These are phyloP conservation scores for Psittacula derbiana DNA, from an alignment of 2,797 vertebrate species.

Conservation along the genomic window DNA sequence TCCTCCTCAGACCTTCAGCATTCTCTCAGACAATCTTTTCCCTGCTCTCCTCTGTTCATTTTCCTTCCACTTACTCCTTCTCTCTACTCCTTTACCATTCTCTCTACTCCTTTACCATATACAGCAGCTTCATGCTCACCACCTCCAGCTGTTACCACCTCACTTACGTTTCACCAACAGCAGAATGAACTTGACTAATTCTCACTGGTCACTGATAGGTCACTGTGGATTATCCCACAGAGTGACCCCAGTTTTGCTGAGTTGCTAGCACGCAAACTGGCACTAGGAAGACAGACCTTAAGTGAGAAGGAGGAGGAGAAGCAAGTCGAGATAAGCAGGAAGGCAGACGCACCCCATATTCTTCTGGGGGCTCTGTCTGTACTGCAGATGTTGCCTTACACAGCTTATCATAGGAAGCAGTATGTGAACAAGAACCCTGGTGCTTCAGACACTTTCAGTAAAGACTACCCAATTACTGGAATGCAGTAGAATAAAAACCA, in stretches of 20 bases:
- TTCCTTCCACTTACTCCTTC: not conserved
- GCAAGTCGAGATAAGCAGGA: not conserved
- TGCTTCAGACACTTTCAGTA: not conserved
- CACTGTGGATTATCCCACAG: not conserved
- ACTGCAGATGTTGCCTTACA: not conserved
- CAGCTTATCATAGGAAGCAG: not conserved
- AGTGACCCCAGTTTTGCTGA: not conserved
- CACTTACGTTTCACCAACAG: accelerated
- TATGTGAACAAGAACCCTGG: not conserved
- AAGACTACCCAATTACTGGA: not conserved
- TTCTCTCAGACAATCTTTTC: not conserved
- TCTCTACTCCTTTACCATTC: not conserved
- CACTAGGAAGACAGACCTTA: not conserved
- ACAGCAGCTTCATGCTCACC: not conserved
- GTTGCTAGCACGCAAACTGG: not conserved
- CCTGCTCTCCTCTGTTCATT: not conserved
- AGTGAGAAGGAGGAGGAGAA: not conserved
- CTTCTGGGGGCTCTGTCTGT: not conserved
- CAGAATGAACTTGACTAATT: not conserved
- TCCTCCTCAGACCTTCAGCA: not conserved
- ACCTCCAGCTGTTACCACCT: not conserved
- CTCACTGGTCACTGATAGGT: not conserved
- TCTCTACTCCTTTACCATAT: not conserved
- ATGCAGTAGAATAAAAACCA: not conserved
- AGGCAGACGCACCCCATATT: not conserved